A percentile compares a stretch with the other conserved stretches of the same genome.
phyloP scores from a whole-genome alignment of 2,113 vertebrate genomes.

The Ailurus styani region DNA sequence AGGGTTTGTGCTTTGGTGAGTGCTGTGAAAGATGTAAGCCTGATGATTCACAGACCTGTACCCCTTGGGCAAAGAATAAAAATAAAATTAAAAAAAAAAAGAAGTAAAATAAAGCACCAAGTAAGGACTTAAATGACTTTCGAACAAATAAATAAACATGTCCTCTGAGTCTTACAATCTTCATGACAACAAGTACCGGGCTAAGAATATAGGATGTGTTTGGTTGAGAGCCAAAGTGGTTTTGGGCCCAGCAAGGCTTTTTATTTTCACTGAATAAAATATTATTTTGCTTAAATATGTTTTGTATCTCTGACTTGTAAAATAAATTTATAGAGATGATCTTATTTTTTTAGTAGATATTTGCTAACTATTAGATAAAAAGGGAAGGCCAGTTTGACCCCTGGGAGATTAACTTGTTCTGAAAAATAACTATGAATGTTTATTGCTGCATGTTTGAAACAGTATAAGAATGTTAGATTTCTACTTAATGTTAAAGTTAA shows the following conservation, averaged over 20 bases:
- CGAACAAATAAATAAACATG: background rate
- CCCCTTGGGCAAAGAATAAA: no score
- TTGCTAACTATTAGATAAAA: background rate
- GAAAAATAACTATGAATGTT: background rate
- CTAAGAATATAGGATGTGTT: background rate
- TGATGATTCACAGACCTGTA: no score
- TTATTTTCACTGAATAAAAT: constrained; percentile 16
- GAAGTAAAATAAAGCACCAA: background rate
- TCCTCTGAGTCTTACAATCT: background rate
- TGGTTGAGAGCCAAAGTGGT: background rate
- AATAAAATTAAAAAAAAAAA: no score
- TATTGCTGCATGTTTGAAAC: background rate
- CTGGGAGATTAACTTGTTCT: background rate
- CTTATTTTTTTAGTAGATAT: background rate
- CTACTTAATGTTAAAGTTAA: background rate
- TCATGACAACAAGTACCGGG: background rate
- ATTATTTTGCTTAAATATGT: background rate
- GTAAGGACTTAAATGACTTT: constrained; percentile 7
- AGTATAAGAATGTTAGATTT: background rate
- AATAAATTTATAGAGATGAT: background rate
- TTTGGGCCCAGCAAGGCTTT: background rate
- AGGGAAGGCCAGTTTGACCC: background rate
- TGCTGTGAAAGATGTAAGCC: no score
- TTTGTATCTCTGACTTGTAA: background rate
- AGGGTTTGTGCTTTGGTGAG: no score